Conservation (phyloP, 2,888 invertebrate genomes). For the Oasisia sp. region DNA sequence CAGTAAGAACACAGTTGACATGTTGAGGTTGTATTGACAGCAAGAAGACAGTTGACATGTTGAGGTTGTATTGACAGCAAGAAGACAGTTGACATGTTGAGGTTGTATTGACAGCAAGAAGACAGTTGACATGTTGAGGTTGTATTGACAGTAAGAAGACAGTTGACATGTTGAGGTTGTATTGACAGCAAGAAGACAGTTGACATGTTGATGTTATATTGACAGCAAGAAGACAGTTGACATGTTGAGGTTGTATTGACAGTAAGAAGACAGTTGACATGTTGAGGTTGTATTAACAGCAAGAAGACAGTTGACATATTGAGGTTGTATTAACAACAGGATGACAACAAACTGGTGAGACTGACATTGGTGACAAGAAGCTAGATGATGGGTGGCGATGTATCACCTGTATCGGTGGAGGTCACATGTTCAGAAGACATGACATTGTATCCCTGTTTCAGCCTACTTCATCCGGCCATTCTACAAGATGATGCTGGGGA, state of each 20-base stretch:
- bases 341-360: not conserved
- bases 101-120: too few relatives aligned
- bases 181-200: not conserved
- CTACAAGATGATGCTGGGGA: slow-evolving; percentile 99
- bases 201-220: not conserved
- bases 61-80: not conserved
- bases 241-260: too few relatives aligned
- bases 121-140: too few relatives aligned
- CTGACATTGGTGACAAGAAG: not conserved
- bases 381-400: not conserved
- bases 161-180: not conserved
- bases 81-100: not conserved
- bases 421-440: not conserved
- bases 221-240: not conserved
- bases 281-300: too few relatives aligned
- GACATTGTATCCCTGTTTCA: slow-evolving; percentile 65
- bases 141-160: too few relatives aligned
- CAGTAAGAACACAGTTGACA: not conserved
- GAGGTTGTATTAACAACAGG: too few relatives aligned
- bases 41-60: not conserved
- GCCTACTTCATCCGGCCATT: slow-evolving; percentile 99
- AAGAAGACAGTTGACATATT: too few relatives aligned
- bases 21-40: not conserved
- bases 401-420: not conserved
- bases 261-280: too few relatives aligned